Evolutionary conservation across 2,113 vertebrate genomes (phyloP), one percentile per base, ranked within the genome.

Genomic region (Daboia siamensis): DNA sequence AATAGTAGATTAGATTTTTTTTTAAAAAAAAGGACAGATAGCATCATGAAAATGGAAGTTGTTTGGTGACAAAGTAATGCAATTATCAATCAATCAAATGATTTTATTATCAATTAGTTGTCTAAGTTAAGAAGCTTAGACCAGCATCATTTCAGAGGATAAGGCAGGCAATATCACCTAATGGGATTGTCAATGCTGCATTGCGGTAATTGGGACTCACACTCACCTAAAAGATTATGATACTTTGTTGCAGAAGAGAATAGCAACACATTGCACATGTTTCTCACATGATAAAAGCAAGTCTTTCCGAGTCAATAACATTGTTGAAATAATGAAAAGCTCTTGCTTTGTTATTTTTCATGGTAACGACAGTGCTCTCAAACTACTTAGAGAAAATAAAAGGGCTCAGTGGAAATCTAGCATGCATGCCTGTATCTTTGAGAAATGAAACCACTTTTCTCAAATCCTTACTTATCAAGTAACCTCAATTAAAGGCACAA

Each of bases 51-150:
- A 87, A 39, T 85, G 69, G 51, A 33, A 92, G 90, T 55, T 3
- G 5, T 91, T 95, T 90, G 15, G 7, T 12, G 59, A n/a, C 59
- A 10, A 88, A 92, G 33, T 1, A 89, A 54, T 90, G 91, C 84
- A 88, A 80, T 48, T 88, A 9, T 4, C 20, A 92, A 52, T 15
- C 51, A 33, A 8, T 89, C n/a, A 4, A 59, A 88, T 20, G 61
- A 57, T 12, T 13, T 39, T 56, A 90, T 94, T 94, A 91, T 87
- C 44, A 59, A 17, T 93, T 92, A 91, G 44, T 61, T 91, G 94
- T 91, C 69, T 90, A 59, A 90, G 26, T 5, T 0, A 46, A 74
- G 86, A 86, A 92, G 1, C 48, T 20, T 59, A 90, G 92, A 87
- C 88, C n/a, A 94, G 94, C 4, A 57, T 10, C 5, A 88, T 55